A percentile compares a stretch with the other conserved stretches of the same genome.
These are phyloP conservation scores for Falcaria lacertinaria DNA, from an alignment of 2,888 invertebrate species.

Conservation along the genomic window DNA sequence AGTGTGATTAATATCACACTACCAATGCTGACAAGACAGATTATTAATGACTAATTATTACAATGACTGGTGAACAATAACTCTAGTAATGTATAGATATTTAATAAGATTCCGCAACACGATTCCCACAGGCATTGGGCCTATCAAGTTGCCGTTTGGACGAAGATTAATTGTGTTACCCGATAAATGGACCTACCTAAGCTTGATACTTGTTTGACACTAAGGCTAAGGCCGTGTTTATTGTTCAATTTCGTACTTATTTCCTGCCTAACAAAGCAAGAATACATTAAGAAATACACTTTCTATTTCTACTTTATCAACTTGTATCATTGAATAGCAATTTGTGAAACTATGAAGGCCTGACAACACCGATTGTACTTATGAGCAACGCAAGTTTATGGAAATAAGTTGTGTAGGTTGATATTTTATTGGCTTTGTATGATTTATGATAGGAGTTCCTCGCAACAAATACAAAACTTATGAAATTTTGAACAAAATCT, in stretches of 20 bases:
- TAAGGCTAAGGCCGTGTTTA: constrained; percentile 38
- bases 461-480: no score
- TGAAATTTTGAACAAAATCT: no score
- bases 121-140: constrained; percentile 57
- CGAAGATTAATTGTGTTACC: constrained; percentile 64
- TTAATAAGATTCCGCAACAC: constrained; percentile 69
- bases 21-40: constrained; percentile 51
- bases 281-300: constrained; percentile 1
- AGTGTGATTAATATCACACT: constrained; percentile 55
- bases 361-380: neutral
- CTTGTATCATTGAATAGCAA: neutral
- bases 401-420: neutral
- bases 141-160: constrained; percentile 59
- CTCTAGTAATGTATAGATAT: constrained; percentile 50
- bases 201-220: constrained; percentile 36
- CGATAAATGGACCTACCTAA: constrained; percentile 38
- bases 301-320: constrained; percentile 1
- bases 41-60: constrained; percentile 70
- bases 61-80: constrained; percentile 67
- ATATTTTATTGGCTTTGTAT: no score
- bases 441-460: no score
- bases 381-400: neutral
- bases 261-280: constrained; percentile 1
- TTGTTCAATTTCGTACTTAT: constrained; percentile 16
- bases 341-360: neutral